Conservation (phyloP, 1,140 invertebrate species). For the Ylistrum balloti region DNA sequence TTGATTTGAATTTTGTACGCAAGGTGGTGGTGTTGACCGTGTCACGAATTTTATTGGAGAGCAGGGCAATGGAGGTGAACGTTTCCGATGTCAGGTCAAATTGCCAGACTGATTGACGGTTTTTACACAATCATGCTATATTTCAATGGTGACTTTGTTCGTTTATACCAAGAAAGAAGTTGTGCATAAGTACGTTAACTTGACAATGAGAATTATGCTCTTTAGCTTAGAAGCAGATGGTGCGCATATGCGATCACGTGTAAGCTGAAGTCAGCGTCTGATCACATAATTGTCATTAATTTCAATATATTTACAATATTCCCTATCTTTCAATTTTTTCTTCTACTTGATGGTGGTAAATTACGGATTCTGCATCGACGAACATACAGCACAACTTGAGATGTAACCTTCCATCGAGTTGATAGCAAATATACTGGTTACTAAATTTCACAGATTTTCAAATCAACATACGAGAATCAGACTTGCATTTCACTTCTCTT, state of each 20-base stretch:
- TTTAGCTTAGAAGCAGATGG: not conserved
- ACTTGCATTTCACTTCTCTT: too few relatives aligned
- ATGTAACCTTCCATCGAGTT: not conserved
- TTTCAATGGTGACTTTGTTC: not conserved
- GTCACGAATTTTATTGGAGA: not conserved
- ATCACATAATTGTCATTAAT: too few relatives aligned
- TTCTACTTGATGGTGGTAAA: not conserved
- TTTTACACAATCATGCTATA: not conserved
- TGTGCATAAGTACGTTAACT: not conserved
- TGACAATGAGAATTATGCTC: not conserved
- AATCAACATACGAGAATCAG: too few relatives aligned
- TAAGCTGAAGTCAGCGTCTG: not conserved
- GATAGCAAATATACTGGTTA: too few relatives aligned
- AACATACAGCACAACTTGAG: not conserved
- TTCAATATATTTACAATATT: not conserved
- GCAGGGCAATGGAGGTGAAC: not conserved
- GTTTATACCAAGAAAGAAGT: not conserved
- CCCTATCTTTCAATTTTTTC: not conserved
- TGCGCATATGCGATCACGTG: not conserved
- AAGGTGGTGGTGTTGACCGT: not conserved
- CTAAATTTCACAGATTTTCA: too few relatives aligned
- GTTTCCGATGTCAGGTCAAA: not conserved
- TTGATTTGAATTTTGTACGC: not conserved
- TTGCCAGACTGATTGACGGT: not conserved
- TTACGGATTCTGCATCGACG: not conserved